Evolutionary conservation across 2,888 invertebrate genomes (phyloP), one percentile per base, ranked within the genome.

Genomic region (Operophtera brumata): DNA sequence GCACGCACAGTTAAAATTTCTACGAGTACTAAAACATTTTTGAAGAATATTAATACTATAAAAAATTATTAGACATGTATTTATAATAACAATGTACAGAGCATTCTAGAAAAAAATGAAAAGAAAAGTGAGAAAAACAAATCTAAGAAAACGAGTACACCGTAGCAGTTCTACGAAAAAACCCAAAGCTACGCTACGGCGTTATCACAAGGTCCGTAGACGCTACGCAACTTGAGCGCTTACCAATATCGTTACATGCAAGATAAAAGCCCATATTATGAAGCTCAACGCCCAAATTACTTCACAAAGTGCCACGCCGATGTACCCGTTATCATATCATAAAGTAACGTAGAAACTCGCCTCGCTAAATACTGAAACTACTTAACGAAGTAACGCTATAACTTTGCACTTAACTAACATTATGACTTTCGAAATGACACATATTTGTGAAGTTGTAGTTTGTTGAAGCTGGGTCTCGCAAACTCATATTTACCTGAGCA

Each of bases 321-420:
- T 35, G 14, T 9, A 41, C 41, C 47, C 47, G 45, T 45, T 50
- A 53, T 32, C 36, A 44, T 55, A 36, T 8, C 46, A 52, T 59
- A 49, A 52, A 54, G 46, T 52, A 50, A 30, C 32, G 47, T 51
- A 13, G 39, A 41, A 14, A 26, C 47, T 46, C 47, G 36, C 47
- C 34, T 41, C 47, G 51, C 45, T 52, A 48, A 55, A 44, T 36
- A 45, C 47, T 41, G 26, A 45, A 51, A 56, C 51, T 51, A 56
- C 44, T 51, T 47, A 26, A 10, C 30, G 8, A 42, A 52, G 47
- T 45, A 13, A 14, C 34, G 41, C 42, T 26, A 26, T 2, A 26
- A 26, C n/a, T 26, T 26, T 26, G 8, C 30, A 30, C 30, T 30
- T 9, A 9, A 30, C 5, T 6, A 30, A 8, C 30, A 30, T 9